Base-by-base conservation (phyloP, 2,797 vertebrate species). In the Selene dorsalis region DNA sequence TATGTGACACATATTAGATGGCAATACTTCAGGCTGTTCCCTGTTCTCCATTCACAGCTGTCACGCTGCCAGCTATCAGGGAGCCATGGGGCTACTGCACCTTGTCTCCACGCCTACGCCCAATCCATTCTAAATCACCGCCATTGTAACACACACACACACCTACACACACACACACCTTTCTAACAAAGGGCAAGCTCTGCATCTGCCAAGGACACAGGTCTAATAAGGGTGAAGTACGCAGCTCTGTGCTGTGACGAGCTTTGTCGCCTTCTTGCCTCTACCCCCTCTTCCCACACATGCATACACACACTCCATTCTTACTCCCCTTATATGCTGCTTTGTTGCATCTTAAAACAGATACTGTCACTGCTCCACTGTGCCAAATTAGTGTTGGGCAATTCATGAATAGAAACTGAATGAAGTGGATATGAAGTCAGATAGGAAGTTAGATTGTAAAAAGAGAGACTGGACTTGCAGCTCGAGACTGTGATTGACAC, bases 1-100 rank as follows among this genome's bases (percentile, higher is more conserved):
- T 88, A 90, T 92, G 93, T 93, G 94, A 94, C 93, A 94, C 93
- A 92, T 94, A 94, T 94, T 93, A 94, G 93, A 94, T 93, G 91
- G 92, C 93, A 90, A 93, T 94, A 94, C 92, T 94, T 95, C 94
- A 94, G 92, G 88, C 91, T 91, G 93, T 93, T 94, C 93, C 93
- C 93, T 90, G 91, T 88, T 93, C 94, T 93, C 93, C 91, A 94
- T 93, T 94, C 94, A 87, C 93, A 94, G 93, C 94, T 95, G 95
- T 95, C 95, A 95, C 82, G 60, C 90, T 91, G 88, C 90, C 90
- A 92, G 92, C 92, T 93, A 93, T 94, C 93, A 92, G 89, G 87
- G 90, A 93, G 89, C 93, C 90, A 90, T 78, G 91, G 92, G 93
- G 93, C 92, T 86, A 91, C 92, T 91, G 92, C 94, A 92, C 94